Percentiles rank a stretch among this genome's conserved stretches.
Evolutionary conservation across 2,888 invertebrate genomes (phyloP).

Genomic region (Zaprionus bogoriensis): DNA sequence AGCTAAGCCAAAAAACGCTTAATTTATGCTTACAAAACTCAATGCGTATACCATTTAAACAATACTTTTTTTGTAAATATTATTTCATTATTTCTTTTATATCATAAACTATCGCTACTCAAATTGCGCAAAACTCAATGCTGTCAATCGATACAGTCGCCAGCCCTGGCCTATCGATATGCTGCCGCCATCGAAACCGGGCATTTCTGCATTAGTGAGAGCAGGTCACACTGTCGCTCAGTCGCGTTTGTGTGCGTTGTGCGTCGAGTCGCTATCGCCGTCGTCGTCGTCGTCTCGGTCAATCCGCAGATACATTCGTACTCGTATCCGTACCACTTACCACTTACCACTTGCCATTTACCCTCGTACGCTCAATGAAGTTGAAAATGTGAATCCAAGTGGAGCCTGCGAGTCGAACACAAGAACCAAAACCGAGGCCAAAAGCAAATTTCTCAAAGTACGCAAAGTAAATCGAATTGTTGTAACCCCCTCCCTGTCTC

Average conservation of each 20-base stretch:
- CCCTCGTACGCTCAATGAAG: slow-evolving; percentile 17
- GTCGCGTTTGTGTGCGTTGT: slow-evolving; percentile 6
- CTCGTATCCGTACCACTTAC: too few species aligned
- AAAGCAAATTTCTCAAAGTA: slow-evolving; percentile 1
- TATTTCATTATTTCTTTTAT: too few species aligned
- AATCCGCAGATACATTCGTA: background rate
- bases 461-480: slow-evolving; percentile 11
- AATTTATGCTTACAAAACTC: too few species aligned
- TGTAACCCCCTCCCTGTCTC: too few species aligned
- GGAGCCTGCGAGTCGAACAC: background rate
- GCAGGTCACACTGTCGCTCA: background rate
- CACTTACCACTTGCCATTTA: too few species aligned
- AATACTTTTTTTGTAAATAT: too few species aligned
- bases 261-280: slow-evolving; percentile 4
- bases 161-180: too few species aligned
- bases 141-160: too few species aligned
- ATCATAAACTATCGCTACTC: too few species aligned
- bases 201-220: background rate
- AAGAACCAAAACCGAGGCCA: background rate
- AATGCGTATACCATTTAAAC: too few species aligned
- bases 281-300: background rate
- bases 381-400: slow-evolving; percentile 31
- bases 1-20: too few species aligned
- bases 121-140: too few species aligned
- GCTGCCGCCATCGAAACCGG: background rate